Conservation (phyloP, 2,888 invertebrate species). For the Lapara coniferarum region DNA sequence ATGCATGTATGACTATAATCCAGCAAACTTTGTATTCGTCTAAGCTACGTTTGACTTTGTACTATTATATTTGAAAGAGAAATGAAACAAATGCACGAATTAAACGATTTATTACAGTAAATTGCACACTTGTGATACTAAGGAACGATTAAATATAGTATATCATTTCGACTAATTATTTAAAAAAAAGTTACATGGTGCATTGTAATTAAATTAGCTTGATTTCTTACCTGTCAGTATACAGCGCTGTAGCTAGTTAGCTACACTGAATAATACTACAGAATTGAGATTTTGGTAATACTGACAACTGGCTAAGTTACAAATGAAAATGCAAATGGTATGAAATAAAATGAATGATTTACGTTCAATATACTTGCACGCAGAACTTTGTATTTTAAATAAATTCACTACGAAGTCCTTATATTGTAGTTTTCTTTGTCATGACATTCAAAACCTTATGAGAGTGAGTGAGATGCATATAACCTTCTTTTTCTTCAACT, state of each 20-base stretch:
- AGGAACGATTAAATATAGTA: background rate
- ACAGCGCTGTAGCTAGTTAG: background rate
- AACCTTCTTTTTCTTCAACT: no score
- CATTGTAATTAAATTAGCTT: background rate
- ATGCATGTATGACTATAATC: conserved; percentile 57
- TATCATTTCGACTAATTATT: background rate
- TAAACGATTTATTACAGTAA: background rate
- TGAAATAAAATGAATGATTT: no score
- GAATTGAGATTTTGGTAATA: no score
- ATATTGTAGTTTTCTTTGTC: no score
- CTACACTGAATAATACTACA: background rate
- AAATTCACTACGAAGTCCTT: no score
- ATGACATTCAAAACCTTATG: no score
- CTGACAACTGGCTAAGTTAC: no score
- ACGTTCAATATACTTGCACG: no score
- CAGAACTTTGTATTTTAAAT: no score
- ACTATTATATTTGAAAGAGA: background rate
- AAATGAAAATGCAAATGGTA: no score
- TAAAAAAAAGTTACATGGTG: background rate
- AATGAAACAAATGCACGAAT: background rate
- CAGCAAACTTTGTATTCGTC: conserved; percentile 55
- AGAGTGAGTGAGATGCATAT: no score
- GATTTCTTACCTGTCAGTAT: background rate
- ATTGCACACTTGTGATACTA: background rate
- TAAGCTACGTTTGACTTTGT: conserved; percentile 34